Base-by-base conservation (phyloP, 2,797 vertebrate species). In the Brachyrhaphis roseni region DNA sequence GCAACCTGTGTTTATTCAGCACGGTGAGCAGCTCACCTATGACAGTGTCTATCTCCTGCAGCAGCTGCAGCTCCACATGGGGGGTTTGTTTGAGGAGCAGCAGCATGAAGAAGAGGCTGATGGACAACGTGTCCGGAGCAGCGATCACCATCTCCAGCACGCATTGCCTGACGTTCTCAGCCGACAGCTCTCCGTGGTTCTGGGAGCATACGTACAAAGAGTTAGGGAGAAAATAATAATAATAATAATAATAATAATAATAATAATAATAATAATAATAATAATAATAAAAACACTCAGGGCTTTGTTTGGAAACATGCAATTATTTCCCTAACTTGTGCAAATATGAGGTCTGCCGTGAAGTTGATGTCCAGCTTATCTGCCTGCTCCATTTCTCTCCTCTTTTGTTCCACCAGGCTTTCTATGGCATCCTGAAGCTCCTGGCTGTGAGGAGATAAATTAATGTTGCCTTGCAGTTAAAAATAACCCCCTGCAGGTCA, bases 71-170 rank as follows among this genome's bases (percentile, higher is more conserved):
- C 92, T 99, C 98, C 78, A 97, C 95, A 0, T 95, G 93, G 6
- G 97, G 96, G 80, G 98, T 96, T 85, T 98, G 95, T 72, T 97
- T 96, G 85, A 98, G 96, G 70, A 99, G 95, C 84, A 98, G 91
- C 36, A 99, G 91, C 97, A 99, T 98, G 86, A 98, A 98, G 91
- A 97, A 98, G 46, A 99, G 92, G 15, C 96, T 97, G 91, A 99
- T 84, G 6, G 98, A 98, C 78, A 99, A 92, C 5, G 98, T 99
- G 83, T 99, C 98, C 0, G 98, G 98, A 1, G 97, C 98, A 0
- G 98, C 97, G 0, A 99, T 98, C 91, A 99, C 93, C 97, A 99
- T 99, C 93, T 99, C 98, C 94, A 99, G 28, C 74, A 99, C 94
- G 45, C 98, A 98, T 93, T 99, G 98, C 70, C 95, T 96, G 88